Evolutionary conservation across 1,140 invertebrate genomes (phyloP).

Genomic region (Platyura marginata): DNA sequence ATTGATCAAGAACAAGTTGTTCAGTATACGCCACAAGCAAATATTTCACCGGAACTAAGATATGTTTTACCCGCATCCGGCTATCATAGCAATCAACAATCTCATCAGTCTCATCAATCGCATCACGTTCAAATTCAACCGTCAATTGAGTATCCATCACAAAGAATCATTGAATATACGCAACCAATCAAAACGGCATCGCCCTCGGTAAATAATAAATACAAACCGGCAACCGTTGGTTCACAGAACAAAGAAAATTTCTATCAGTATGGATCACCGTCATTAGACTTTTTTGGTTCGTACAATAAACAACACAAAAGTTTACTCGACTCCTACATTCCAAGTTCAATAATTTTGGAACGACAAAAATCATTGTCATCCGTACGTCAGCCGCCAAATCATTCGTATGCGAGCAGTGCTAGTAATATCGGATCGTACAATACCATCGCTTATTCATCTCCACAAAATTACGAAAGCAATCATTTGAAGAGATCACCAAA

Average conservation of each 20-base stretch:
- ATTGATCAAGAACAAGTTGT: too few species aligned
- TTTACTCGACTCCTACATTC: conserved; percentile 19
- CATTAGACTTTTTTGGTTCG: conserved; percentile 10
- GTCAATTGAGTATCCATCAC: not conserved
- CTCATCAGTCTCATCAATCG: not conserved
- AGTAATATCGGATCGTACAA: conserved; percentile 2
- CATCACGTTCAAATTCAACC: not conserved
- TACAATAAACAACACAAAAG: conserved; percentile 13
- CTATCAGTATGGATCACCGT: not conserved
- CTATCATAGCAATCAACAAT: not conserved
- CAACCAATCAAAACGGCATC: not conserved
- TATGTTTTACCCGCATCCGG: not conserved
- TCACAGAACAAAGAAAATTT: too few species aligned
- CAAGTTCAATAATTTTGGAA: conserved; percentile 17
- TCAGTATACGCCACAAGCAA: too few species aligned
- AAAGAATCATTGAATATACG: not conserved
- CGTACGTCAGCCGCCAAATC: not conserved
- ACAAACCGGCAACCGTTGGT: not conserved
- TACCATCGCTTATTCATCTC: conserved; percentile 13
- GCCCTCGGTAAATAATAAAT: too few species aligned
- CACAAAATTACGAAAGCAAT: conserved; percentile 1
- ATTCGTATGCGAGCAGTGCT: not conserved
- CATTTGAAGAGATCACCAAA: conserved; percentile 3
- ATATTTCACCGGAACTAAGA: too few species aligned
- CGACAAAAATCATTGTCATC: conserved; percentile 3